Base-by-base conservation (phyloP, 2,797 vertebrate genomes). In the Parauchenoglanis ngamensis region DNA sequence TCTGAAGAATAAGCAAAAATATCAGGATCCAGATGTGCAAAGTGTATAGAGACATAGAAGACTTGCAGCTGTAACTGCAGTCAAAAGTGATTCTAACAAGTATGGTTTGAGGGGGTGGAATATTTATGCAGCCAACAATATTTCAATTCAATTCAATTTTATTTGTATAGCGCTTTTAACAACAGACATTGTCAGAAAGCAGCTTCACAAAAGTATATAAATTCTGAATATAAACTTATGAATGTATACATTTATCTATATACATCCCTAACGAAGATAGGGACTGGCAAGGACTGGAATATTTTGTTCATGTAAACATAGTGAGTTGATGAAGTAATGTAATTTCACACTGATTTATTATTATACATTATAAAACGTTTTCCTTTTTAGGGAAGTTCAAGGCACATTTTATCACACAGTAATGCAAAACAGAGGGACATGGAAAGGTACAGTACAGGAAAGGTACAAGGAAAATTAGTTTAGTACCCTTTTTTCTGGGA, bases 11-110 rank as follows among this genome's bases (percentile, higher is more conserved):
- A 54, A 54, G 49, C 13, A 78, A 31, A 4, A 56, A 78, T 21
- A 78, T 56, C 76, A 19, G 15, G 75, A 21, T 56, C 76, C 76
- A 78, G 76, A 57, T 78, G 75, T 78, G 76, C n/a, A 78, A 11
- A 56, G n/a, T 44, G 46, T 11, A 49, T 13, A 15, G 21, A 75
- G 23, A 25, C 8, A 23, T 4, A 40, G 67, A 72, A 49, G 46
- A 15, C 25, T 52, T 75, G 40, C 35, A 25, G 44, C 10, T 46
- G 23, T 23, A 25, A 46, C 70, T 49, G 44, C 23, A 70, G 8
- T 35, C 70, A 73, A 46, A 73, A 46, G 70, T 73, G 73, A 5
- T 76, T 76, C 68, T 10, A 72, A 6, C 23, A n/a, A 52, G 46
- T 13, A 1, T n/a, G 12, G 46, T 15, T 76, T 23, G 3, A 23